A percentile compares a stretch with the other conserved stretches of the same genome.
These are phyloP conservation scores for Xiphydria camelus DNA, from an alignment of 2,888 invertebrate genomes.

Conservation along the genomic window DNA sequence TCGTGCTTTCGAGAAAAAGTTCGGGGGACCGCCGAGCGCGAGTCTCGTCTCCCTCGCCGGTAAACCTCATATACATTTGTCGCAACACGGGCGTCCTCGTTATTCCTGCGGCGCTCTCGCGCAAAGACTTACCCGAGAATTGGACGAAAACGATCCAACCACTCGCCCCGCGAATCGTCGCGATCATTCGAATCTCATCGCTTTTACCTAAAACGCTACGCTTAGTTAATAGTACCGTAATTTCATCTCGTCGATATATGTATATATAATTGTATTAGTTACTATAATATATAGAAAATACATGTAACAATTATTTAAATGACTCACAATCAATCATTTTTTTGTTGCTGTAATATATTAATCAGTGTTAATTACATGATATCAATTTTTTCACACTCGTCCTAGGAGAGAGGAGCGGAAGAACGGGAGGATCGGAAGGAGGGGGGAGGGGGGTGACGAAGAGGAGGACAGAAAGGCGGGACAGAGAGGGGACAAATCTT, in stretches of 20 bases:
- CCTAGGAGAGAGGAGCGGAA: slow-evolving; percentile 16
- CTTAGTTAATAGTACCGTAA: slow-evolving; percentile 54
- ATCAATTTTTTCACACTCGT: slow-evolving; percentile 40
- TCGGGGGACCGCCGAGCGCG: slow-evolving; percentile 9
- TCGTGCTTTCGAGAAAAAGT: slow-evolving; percentile 27
- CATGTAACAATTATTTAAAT: slow-evolving; percentile 57
- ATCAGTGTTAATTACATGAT: slow-evolving; percentile 52
- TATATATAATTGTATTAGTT: slow-evolving; percentile 44
- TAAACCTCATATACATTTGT: no score
- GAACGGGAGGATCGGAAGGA: slow-evolving; percentile 7
- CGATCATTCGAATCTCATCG: slow-evolving; percentile 19
- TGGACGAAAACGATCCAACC: slow-evolving; percentile 42
- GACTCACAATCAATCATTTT: slow-evolving; percentile 53
- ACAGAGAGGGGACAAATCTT: not conserved
- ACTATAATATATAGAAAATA: slow-evolving; percentile 56
- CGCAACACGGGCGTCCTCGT: slow-evolving; percentile 24
- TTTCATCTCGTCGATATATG: slow-evolving; percentile 41
- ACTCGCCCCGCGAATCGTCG: no score
- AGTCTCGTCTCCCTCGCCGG: slow-evolving; percentile 12
- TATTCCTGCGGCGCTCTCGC: slow-evolving; percentile 22
- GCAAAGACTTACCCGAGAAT: slow-evolving; percentile 42
- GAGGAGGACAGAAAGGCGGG: slow-evolving; percentile 13
- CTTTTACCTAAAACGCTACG: slow-evolving; percentile 47
- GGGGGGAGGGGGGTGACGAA: slow-evolving; percentile 16
- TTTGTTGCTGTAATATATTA: slow-evolving; percentile 36